These are phyloP conservation scores for Zaprionus kolodkinae DNA, from an alignment of 1,140 invertebrate species.

Conservation along the genomic window DNA sequence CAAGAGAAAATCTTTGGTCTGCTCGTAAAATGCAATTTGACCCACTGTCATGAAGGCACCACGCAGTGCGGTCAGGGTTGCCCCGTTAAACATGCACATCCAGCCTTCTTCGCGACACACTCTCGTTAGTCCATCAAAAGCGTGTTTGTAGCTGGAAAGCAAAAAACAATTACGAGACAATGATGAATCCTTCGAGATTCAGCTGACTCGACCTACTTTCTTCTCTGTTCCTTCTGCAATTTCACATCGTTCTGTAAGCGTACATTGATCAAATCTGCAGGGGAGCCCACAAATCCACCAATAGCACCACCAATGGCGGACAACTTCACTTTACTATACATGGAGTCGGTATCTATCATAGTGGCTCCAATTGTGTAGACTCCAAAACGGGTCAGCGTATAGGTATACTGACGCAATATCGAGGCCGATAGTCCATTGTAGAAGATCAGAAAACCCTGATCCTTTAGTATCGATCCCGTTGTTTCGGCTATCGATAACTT, in stretches of 20 bases:
- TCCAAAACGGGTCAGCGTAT: slow-evolving; percentile 61
- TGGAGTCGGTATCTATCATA: slow-evolving; percentile 47
- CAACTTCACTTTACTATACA: slow-evolving; percentile 43
- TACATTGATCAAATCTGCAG: slow-evolving; percentile 65
- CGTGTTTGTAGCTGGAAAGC: slow-evolving; percentile 95
- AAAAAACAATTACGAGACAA: not conserved
- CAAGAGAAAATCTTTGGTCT: slow-evolving; percentile 83
- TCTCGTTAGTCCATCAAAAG: slow-evolving; percentile 94
- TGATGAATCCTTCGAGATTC: slow-evolving; percentile 85
- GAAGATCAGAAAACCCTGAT: slow-evolving; percentile 85
- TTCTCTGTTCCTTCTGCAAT: slow-evolving; percentile 65
- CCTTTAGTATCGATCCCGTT: slow-evolving; percentile 35
- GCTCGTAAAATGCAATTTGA: slow-evolving; percentile 97
- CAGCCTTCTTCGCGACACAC: slow-evolving; percentile 94
- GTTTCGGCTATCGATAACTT: slow-evolving; percentile 84
- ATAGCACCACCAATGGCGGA: slow-evolving; percentile 33
- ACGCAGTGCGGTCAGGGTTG: slow-evolving; percentile 93
- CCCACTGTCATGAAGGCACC: slow-evolving; percentile 98
- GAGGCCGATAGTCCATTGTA: slow-evolving; percentile 70
- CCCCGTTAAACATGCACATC: slow-evolving; percentile 92
- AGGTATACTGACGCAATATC: slow-evolving; percentile 63
- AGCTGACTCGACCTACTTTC: slow-evolving; percentile 89
- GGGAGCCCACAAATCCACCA: slow-evolving; percentile 57
- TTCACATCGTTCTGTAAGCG: slow-evolving; percentile 68
- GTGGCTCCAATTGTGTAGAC: slow-evolving; percentile 48